Conservation (phyloP, 2,888 invertebrate genomes). For the Papilio demoleus region DNA sequence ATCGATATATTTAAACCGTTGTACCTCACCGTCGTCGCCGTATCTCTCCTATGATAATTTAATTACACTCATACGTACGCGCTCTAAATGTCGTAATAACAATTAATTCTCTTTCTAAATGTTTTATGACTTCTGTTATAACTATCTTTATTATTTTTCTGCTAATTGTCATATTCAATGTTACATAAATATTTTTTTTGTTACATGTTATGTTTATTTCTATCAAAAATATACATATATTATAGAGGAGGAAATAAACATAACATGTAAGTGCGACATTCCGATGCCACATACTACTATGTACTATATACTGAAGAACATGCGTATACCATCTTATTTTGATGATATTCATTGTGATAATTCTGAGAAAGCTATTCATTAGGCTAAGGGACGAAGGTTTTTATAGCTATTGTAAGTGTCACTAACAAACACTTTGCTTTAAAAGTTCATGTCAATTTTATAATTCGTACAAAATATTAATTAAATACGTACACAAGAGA, state of each 20-base stretch:
- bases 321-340: too few species aligned
- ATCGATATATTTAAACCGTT: conserved; percentile 45
- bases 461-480: background rate
- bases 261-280: too few species aligned
- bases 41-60: conserved; percentile 39
- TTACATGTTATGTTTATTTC: too few species aligned
- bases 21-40: conserved; percentile 28
- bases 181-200: too few species aligned
- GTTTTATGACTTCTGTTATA: conserved; percentile 29
- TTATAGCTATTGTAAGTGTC: background rate
- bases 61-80: conserved; percentile 32
- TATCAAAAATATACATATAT: too few species aligned
- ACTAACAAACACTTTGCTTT: background rate
- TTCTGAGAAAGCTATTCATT: background rate
- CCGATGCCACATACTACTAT: too few species aligned
- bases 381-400: background rate
- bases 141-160: conserved; percentile 33
- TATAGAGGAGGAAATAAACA: background rate
- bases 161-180: conserved; percentile 23
- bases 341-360: background rate
- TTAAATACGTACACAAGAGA: background rate
- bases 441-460: background rate
- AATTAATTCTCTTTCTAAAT: conserved; percentile 36
- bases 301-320: too few species aligned
- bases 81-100: conserved; percentile 15